These are phyloP conservation scores for Gopherus flavomarginatus DNA, from an alignment of 2,113 vertebrate genomes.

Conservation along the genomic window DNA sequence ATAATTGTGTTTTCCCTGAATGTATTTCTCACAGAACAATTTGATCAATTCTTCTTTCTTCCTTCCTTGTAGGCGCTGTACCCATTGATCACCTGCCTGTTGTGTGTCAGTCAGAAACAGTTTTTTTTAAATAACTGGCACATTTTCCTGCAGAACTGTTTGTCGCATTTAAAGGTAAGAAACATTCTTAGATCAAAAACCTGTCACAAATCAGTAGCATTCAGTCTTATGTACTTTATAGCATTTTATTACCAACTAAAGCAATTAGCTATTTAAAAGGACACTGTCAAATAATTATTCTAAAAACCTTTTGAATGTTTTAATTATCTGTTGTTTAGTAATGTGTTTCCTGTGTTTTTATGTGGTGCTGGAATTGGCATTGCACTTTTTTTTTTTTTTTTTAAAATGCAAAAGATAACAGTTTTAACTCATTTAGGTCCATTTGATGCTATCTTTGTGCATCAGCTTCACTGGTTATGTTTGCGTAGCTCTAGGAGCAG, in stretches of 20 bases:
- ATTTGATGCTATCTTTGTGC: background rate
- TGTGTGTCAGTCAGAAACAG: conserved; percentile 99
- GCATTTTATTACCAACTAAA: background rate
- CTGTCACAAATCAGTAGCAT: conserved; percentile 15
- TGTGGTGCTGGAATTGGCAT: background rate
- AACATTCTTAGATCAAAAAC: conserved; percentile 48
- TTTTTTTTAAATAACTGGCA: conserved; percentile 99
- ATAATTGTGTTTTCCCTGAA: background rate
- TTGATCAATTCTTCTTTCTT: conserved; percentile 72
- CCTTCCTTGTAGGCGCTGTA: conserved; percentile 89
- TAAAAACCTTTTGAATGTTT: background rate
- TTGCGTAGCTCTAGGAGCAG: background rate
- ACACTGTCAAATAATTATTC: conserved; percentile 20
- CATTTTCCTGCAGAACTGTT: conserved; percentile 99
- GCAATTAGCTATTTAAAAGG: conserved; percentile 49
- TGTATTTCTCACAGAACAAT: conserved; percentile 18
- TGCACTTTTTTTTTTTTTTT: background rate
- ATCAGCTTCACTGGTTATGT: background rate
- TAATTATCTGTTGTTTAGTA: background rate
- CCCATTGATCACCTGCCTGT: conserved; percentile 97
- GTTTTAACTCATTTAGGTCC: background rate
- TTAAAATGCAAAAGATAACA: background rate
- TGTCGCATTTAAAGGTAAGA: conserved; percentile 98
- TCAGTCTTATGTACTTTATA: background rate
- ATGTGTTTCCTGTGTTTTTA: background rate